Evolutionary conservation across 2,113 vertebrate species (phyloP), one percentile per base, ranked within the genome.

Genomic region (Pangasianodon hypophthalmus): DNA sequence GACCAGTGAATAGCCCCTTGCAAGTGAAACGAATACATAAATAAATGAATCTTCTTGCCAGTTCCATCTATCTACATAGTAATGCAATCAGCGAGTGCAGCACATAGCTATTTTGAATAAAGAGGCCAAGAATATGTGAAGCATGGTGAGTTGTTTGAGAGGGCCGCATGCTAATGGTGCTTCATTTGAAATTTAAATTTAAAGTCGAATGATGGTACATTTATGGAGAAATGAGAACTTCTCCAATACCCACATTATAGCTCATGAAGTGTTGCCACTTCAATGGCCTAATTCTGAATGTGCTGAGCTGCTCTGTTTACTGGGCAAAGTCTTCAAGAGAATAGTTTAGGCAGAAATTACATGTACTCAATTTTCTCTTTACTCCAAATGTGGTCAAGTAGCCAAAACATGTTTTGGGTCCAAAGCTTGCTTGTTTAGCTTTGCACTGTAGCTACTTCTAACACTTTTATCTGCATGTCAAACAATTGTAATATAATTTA

Each of bases 21-120:
- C 77, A 79, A 56, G 71, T 85, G 60, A 88, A 92, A 87, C 67
- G 84, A 89, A 88, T 56, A 82, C 44, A 67, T 69, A 77, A 86
- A 87, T 89, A 87, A 86, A 91, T 90, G 91, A 91, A 91, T 91
- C 87, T 91, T 75, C 86, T 67, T 58, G 29, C 60, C 67, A 88
- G 64, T 75, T 87, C 85, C 90, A 89, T 90, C 87, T 69, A 90
- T 92, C 90, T 93, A 89, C 91, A 92, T 92, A 92, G 85, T 87
- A 92, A 94, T 93, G 91, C 85, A 93, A 94, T 93, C 92, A 94
- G 89, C 46, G 24, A 83, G 81, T 88, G 62, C 13, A 54, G 82
- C 60, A 13, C 46, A 44, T 90, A 75, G 79, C 88, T 92, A 84
- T 91, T 90, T 90, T 90, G 67, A 90, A 88, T 73, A 85, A 90